These are phyloP conservation scores for Sardinella longiceps DNA, from an alignment of 2,797 vertebrate species.

Conservation along the genomic window DNA sequence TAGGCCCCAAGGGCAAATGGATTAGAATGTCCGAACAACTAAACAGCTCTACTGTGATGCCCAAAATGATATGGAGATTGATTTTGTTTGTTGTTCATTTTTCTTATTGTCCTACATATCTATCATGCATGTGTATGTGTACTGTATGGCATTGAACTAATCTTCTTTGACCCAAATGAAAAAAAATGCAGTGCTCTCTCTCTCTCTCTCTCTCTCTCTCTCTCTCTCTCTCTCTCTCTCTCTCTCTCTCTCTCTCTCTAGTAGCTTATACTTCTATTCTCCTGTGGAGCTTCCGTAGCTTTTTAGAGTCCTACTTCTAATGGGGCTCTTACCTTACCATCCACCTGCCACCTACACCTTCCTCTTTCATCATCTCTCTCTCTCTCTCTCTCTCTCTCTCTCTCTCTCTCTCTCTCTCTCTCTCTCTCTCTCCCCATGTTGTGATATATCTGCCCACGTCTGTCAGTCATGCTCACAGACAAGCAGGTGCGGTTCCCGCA, in stretches of 20 bases:
- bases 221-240: constrained; percentile 30
- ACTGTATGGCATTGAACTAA: too few relatives aligned
- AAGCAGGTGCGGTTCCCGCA: not conserved
- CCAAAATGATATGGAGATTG: not conserved
- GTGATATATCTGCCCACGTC: not conserved
- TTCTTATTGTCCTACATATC: too few relatives aligned
- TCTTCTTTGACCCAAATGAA: too few relatives aligned
- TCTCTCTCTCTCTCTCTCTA: not conserved
- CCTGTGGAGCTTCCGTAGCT: too few relatives aligned
- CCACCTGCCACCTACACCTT: too few relatives aligned
- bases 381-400: constrained; percentile 14
- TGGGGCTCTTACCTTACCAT: too few relatives aligned
- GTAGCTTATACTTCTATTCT: too few relatives aligned
- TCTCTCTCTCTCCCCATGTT: constrained; percentile 33
- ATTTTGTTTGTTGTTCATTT: too few relatives aligned
- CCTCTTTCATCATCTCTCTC: too few relatives aligned
- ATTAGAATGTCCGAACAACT: not conserved
- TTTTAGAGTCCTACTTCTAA: too few relatives aligned
- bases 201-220: not conserved
- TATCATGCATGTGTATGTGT: too few relatives aligned
- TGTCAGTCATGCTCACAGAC: not conserved
- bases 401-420: constrained; percentile 19
- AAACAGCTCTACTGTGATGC: not conserved
- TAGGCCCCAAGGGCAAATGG: not conserved
- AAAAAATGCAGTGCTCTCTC: too few relatives aligned